phyloP scores from a whole-genome alignment of 1,140 invertebrate species.

The Chironomus striatipennis region DNA sequence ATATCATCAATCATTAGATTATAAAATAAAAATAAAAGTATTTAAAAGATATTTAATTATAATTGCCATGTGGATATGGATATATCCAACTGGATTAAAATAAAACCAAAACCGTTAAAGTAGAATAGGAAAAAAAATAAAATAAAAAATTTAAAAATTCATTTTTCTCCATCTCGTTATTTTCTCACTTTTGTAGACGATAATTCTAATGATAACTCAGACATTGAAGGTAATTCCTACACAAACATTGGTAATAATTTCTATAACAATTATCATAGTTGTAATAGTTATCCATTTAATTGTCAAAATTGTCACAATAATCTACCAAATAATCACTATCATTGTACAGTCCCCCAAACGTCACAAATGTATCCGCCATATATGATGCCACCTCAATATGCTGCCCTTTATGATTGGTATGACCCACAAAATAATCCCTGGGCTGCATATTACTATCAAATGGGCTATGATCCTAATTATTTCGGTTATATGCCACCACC shows the following conservation, averaged over 20 bases:
- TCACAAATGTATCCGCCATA: neutral
- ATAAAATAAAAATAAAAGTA: neutral
- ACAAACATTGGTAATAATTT: slow-evolving; percentile 5
- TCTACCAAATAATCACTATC: neutral
- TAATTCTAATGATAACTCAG: slow-evolving; percentile 18
- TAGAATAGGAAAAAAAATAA: neutral
- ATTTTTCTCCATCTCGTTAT: neutral
- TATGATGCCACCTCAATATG: slow-evolving; percentile 9
- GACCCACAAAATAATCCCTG: slow-evolving; percentile 20
- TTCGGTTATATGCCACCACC: slow-evolving; percentile 16
- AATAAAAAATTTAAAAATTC: neutral
- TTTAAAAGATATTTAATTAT: neutral
- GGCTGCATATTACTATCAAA: neutral
- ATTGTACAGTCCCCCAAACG: slow-evolving; percentile 7
- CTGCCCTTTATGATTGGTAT: slow-evolving; percentile 20
- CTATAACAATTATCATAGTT: neutral
- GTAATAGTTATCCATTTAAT: neutral
- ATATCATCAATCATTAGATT: neutral
- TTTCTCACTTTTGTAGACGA: slow-evolving; percentile 2
- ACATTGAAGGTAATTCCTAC: slow-evolving; percentile 20
- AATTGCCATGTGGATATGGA: neutral
- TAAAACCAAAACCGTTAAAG: neutral
- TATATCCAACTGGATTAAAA: neutral
- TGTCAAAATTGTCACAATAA: neutral
- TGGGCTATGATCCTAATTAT: slow-evolving; percentile 1